Base-by-base conservation (phyloP, 2,113 vertebrate species). In the Grammomys dolichurus region DNA sequence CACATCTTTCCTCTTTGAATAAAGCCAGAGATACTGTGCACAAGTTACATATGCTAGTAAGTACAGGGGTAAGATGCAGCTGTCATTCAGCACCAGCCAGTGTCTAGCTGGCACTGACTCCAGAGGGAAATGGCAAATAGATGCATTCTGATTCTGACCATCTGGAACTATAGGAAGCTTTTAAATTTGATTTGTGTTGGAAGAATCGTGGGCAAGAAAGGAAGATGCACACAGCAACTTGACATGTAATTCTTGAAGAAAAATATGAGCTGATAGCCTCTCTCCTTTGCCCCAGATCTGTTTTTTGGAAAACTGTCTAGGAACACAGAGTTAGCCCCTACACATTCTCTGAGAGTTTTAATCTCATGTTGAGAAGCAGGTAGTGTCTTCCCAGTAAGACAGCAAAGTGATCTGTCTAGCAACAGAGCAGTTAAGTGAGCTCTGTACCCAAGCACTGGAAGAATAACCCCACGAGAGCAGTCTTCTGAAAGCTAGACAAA, bases 121-220 rank as follows among this genome's bases (percentile, higher is more conserved):
- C 70, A 84, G 58, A 91, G 76, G 33, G 93, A 96, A 97, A 90
- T 26, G 95, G 89, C 91, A 95, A 97, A 97, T 87, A 95, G 54
- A 91, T 92, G 96, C 73, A 95, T 95, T 93, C 90, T 40, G 82
- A 93, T 95, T 97, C 97, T 88, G 90, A 86, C 95, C 73, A 96
- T 95, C 96, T 89, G 33, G 86, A 95, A 94, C 84, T 97, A 87
- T 95, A 97, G 90, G 89, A 97, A 92, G 65, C n/a, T 96, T 98
- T 93, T 98, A 82, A 91, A 97, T 98, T 92, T 96, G 46, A 96
- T 97, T 97, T 97, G 76, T 96, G 36, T 97, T 93, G 60, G 51
- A 94, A 84, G 88, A 97, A 95, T 94, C 96, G 51, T 97, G 93
- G 95, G 98, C 95, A 94, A 97, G 94, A 94, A 96, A 96, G 20